Percentiles rank a stretch among this genome's conserved stretches.
Evolutionary conservation across 2,797 vertebrate species (phyloP).

Genomic region (Tiaroga cobitis): DNA sequence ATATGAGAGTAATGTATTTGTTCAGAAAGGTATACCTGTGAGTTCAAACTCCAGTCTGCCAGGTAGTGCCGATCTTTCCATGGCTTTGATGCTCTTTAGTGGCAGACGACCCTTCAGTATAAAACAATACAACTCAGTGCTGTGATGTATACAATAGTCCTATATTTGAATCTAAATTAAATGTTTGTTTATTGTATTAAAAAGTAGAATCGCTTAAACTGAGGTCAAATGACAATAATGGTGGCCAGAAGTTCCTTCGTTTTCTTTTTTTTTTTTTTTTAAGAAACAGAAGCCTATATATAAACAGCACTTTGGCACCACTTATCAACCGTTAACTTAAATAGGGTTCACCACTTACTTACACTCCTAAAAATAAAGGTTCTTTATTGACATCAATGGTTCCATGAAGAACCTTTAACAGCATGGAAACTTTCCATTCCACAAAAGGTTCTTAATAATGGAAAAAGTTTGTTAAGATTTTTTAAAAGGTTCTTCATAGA

Average conservation of each 20-base stretch:
- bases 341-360: neutral
- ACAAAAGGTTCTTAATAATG: neutral
- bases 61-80: conserved; percentile 73
- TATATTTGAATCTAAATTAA: neutral
- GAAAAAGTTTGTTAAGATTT: neutral
- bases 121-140: conserved; percentile 9
- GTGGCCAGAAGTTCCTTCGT: neutral
- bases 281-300: neutral
- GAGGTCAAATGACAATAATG: neutral
- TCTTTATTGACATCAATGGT: neutral
- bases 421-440: neutral
- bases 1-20: neutral
- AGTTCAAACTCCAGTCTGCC: conserved; percentile 82
- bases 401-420: neutral
- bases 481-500: too few species aligned
- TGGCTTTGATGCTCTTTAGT: conserved; percentile 75
- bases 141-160: neutral
- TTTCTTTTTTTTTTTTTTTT: neutral
- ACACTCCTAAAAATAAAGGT: neutral
- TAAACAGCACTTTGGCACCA: neutral
- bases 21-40: conserved; percentile 68
- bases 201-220: neutral
- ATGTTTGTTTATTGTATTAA: neutral
- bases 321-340: neutral
- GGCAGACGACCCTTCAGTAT: conserved; percentile 80